Evolutionary conservation across 2,888 invertebrate genomes (phyloP), one percentile per base, ranked within the genome.

Genomic region (Cerastis leucographa): DNA sequence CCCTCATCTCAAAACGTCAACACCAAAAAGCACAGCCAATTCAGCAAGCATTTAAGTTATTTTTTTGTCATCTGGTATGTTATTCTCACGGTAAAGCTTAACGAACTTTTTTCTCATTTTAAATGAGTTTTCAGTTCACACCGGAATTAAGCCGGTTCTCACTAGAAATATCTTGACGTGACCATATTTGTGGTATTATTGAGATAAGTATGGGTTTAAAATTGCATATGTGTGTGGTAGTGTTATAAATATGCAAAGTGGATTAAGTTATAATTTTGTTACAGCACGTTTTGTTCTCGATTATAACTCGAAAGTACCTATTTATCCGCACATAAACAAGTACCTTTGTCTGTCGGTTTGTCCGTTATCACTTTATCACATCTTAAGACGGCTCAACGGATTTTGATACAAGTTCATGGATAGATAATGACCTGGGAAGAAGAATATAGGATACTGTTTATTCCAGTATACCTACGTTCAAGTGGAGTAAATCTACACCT

Each of bases 91-190:
- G 59, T 71, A 40, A 74, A 49, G 22, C 64, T 62, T 71, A 77
- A 76, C 80, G 76, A 75, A 56, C 56, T 69, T 78, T 85, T 80
- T 62, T 61, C 22, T 12, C n/a, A 61, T 62, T 12, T 6, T 2
- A 56, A 62, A 56, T 67, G 65, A 59, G 74, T 78, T 87, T 78
- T 29, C 56, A 65, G 64, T 86, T 87, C 86, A 74, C 86, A 87
- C 76, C 76, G 77, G 59, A 61, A 62, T 19, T 19, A 0, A 49
- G 19, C 17, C 14, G 49, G 40, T 59, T 72, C 49, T 46, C 65
- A 70, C 12, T 49, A 71, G 44, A 70, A 71, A 71, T 49, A 25
- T 59, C n/a, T 51, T 35, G n/a, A 67, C 77, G 66, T 82, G 61
- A n/a, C 51, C 44, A 54, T 76, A 22, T 76, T 82, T 76, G 25